These are phyloP conservation scores for Ophthalmolycus amberensis DNA, from an alignment of 2,113 vertebrate species.

Conservation along the genomic window DNA sequence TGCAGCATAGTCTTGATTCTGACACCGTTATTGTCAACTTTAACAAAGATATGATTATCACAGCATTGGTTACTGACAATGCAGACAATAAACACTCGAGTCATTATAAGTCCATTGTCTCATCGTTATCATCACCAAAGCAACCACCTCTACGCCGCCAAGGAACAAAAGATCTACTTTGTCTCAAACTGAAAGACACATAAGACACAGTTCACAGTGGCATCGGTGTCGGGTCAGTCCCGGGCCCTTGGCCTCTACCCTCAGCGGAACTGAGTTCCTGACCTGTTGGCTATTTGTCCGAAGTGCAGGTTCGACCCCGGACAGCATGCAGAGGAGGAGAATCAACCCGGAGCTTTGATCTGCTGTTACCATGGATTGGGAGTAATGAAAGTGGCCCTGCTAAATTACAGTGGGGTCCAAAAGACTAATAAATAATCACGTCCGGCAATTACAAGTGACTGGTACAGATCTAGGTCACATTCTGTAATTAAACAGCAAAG, in stretches of 20 bases:
- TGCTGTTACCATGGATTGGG: slow-evolving; percentile 57
- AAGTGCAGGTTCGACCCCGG: slow-evolving; percentile 57
- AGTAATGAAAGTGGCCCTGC: slow-evolving; percentile 75
- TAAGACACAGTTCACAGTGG: slow-evolving; percentile 43
- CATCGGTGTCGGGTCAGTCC: slow-evolving; percentile 66
- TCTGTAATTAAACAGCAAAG: slow-evolving; percentile 32
- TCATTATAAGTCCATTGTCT: slow-evolving; percentile 14
- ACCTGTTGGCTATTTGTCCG: slow-evolving; percentile 82
- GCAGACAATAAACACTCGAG: not conserved
- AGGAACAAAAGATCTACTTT: slow-evolving; percentile 14
- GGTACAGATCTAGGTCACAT: slow-evolving; percentile 36
- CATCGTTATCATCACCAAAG: slow-evolving; percentile 13
- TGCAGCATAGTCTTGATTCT: not conserved
- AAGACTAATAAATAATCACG: slow-evolving; percentile 66
- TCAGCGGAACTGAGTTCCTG: slow-evolving; percentile 79
- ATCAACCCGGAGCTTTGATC: slow-evolving; percentile 78
- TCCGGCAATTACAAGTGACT: slow-evolving; percentile 49
- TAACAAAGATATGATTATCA: slow-evolving; percentile 14
- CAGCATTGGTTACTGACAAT: not conserved
- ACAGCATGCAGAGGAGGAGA: slow-evolving; percentile 73
- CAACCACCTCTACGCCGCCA: not conserved
- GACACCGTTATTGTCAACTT: not conserved
- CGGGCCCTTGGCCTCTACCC: slow-evolving; percentile 65
- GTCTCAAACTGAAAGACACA: slow-evolving; percentile 27
- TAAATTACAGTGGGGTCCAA: slow-evolving; percentile 79